Conservation (phyloP, 2,888 invertebrate species). For the Eupithecia tripunctaria region DNA sequence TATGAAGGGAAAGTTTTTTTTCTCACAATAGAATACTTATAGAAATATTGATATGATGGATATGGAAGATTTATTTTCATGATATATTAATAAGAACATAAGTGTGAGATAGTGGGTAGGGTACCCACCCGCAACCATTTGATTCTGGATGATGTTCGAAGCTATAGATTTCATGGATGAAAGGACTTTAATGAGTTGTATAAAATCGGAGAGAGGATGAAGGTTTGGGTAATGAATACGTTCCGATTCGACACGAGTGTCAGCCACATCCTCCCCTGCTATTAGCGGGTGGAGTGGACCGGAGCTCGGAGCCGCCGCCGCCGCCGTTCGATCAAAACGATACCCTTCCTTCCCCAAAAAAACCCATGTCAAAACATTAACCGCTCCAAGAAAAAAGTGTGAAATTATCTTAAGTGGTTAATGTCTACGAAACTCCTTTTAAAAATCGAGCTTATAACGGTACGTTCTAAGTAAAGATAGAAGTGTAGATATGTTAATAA, state of each 20-base stretch:
- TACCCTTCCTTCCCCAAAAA: conserved; percentile 50
- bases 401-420: conserved; percentile 81
- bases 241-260: conserved; percentile 73
- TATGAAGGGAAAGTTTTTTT: no score
- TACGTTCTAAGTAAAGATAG: conserved; percentile 82
- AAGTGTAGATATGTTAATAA: conserved; percentile 83
- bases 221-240: conserved; percentile 64
- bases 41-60: no score
- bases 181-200: conserved; percentile 59
- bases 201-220: conserved; percentile 45
- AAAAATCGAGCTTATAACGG: conserved; percentile 79
- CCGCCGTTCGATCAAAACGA: conserved; percentile 45
- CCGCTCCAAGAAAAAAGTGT: conserved; percentile 72
- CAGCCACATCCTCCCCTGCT: conserved; percentile 64
- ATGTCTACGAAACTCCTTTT: conserved; percentile 72
- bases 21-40: no score
- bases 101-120: background rate
- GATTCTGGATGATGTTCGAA: conserved; percentile 27
- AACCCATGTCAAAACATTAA: conserved; percentile 71
- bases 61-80: no score
- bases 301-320: conserved; percentile 52
- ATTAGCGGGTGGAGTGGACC: conserved; percentile 49
- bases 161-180: conserved; percentile 64
- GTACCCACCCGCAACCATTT: background rate
- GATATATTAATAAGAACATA: no score